Evolutionary conservation across 1,140 invertebrate genomes (phyloP).

Genomic region (Drosophila athabasca): DNA sequence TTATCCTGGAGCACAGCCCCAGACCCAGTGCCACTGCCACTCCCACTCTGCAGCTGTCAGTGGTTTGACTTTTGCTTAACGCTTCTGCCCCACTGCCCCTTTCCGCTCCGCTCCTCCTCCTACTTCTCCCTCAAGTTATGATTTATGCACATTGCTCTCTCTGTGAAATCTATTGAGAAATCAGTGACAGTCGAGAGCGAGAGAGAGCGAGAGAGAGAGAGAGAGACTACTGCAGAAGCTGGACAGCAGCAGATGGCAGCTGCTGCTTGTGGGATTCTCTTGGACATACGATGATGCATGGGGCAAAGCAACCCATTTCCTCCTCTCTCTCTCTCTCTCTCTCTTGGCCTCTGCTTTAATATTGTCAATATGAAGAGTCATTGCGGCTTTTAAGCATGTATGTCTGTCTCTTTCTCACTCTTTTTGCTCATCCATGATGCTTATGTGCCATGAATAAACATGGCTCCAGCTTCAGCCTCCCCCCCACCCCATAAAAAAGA

Average conservation of each 20-base stretch:
- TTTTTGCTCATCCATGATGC: slow-evolving; percentile 21
- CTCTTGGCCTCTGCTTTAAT: slow-evolving; percentile 23
- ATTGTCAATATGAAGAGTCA: slow-evolving; percentile 58
- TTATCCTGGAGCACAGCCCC: neutral
- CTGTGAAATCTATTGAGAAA: slow-evolving; percentile 79
- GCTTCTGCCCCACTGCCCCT: slow-evolving; percentile 13
- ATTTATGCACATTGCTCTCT: slow-evolving; percentile 74
- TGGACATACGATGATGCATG: slow-evolving; percentile 48
- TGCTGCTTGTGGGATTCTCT: slow-evolving; percentile 41
- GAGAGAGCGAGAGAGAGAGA: slow-evolving; percentile 1
- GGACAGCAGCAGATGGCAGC: slow-evolving; percentile 37
- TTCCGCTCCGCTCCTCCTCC: neutral
- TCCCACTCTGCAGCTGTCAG: slow-evolving; percentile 52
- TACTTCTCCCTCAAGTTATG: slow-evolving; percentile 44
- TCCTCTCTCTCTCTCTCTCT: neutral
- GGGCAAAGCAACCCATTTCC: neutral
- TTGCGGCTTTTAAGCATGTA: slow-evolving; percentile 49
- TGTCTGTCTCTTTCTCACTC: neutral
- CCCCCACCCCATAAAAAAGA: too few species aligned
- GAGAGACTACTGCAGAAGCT: too few species aligned
- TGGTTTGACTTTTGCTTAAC: slow-evolving; percentile 76
- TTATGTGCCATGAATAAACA: slow-evolving; percentile 50
- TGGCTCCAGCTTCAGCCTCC: neutral
- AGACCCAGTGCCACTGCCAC: neutral
- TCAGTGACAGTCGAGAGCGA: slow-evolving; percentile 65